Conservation (phyloP, 1,140 invertebrate genomes). For the Parasteatoda tepidariorum region DNA sequence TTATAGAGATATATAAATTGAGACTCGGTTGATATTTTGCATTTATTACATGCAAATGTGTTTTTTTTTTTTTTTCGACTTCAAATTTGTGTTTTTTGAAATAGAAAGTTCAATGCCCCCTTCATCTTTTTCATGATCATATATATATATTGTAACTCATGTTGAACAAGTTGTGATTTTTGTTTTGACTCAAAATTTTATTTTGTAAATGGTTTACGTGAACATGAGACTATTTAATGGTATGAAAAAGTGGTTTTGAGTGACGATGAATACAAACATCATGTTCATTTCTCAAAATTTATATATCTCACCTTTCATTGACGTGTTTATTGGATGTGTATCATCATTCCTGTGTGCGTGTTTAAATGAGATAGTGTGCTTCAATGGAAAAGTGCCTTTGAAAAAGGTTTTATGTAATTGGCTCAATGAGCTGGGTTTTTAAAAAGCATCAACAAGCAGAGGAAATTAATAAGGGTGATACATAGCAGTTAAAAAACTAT, state of each 20-base stretch:
- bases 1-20: too few relatives aligned
- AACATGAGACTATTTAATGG: neutral
- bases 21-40: too few relatives aligned
- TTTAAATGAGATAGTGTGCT: constrained; percentile 28
- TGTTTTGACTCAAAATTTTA: neutral
- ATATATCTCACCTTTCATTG: neutral
- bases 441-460: neutral
- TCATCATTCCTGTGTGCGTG: constrained; percentile 35
- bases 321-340: constrained; percentile 19
- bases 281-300: neutral
- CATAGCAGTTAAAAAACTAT: neutral
- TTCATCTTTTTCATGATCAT: too few relatives aligned
- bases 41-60: too few relatives aligned
- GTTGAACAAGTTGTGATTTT: neutral
- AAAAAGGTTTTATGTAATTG: constrained; percentile 45
- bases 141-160: neutral
- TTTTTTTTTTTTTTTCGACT: too few relatives aligned
- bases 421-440: constrained; percentile 34
- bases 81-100: too few relatives aligned
- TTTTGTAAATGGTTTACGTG: neutral
- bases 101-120: too few relatives aligned
- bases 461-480: neutral
- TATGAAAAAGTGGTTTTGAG: neutral
- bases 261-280: neutral
- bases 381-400: constrained; percentile 27